These are phyloP conservation scores for Pollenia amentaria DNA, from an alignment of 2,888 invertebrate species.

Conservation along the genomic window DNA sequence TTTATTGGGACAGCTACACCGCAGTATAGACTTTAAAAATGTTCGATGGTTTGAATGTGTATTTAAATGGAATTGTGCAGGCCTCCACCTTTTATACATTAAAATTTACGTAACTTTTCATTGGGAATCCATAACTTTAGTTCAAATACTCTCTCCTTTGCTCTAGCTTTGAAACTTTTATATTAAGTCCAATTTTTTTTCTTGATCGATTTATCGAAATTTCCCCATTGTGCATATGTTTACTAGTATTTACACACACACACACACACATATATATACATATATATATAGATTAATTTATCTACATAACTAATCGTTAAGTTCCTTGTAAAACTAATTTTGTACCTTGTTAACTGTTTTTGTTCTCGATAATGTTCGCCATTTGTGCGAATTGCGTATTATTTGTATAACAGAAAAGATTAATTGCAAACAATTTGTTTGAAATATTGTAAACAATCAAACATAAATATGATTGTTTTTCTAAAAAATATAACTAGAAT, in stretches of 20 bases:
- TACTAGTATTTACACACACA: neutral
- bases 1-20: too few species aligned
- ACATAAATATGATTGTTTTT: conserved; percentile 8
- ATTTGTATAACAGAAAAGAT: neutral
- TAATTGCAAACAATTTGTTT: conserved; percentile 54
- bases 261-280: neutral
- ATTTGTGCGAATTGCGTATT: neutral
- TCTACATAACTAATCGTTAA: conserved; percentile 1
- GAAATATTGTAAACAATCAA: conserved; percentile 39
- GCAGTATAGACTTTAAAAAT: too few species aligned
- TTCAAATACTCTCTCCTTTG: too few species aligned
- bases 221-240: too few species aligned
- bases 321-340: conserved; percentile 1
- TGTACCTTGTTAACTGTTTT: conserved; percentile 38
- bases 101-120: too few species aligned
- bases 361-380: neutral
- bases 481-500: neutral
- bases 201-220: too few species aligned
- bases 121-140: too few species aligned
- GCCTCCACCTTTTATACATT: too few species aligned
- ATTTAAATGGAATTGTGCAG: too few species aligned
- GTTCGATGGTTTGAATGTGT: too few species aligned
- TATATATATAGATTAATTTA: neutral
- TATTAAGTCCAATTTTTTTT: too few species aligned
- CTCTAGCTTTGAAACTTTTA: too few species aligned